Conservation (phyloP, 2,888 invertebrate genomes). For the Phaedon cochleariae region DNA sequence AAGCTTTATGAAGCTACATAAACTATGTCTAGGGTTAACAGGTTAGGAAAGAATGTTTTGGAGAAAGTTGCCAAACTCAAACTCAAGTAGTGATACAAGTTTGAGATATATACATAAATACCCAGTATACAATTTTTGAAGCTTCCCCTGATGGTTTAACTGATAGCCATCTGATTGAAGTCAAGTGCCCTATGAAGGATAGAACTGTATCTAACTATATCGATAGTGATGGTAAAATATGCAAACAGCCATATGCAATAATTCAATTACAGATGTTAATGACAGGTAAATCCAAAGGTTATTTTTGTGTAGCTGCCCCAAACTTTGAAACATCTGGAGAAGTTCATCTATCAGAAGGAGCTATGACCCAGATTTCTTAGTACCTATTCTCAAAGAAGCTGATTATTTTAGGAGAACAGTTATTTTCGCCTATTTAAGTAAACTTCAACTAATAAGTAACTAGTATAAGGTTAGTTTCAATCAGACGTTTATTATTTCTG, state of each 20-base stretch:
- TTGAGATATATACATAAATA: too few species aligned
- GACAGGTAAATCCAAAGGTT: background rate
- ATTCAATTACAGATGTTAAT: constrained; percentile 5
- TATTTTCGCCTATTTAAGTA: background rate
- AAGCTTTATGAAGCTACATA: background rate
- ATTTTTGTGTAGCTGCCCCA: background rate
- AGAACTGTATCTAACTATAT: background rate
- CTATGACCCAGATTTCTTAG: background rate
- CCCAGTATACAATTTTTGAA: background rate
- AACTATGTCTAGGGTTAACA: background rate
- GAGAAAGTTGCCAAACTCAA: background rate
- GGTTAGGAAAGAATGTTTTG: background rate
- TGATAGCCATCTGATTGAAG: too few species aligned
- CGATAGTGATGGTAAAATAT: background rate
- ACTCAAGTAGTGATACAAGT: background rate
- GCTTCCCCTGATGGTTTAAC: too few species aligned
- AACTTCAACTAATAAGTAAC: too few species aligned
- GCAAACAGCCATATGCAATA: background rate
- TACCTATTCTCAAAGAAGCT: background rate
- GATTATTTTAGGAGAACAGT: background rate
- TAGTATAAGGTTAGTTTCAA: too few species aligned
- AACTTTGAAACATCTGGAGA: background rate
- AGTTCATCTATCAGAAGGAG: background rate
- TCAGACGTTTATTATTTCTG: too few species aligned
- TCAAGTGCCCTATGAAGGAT: background rate